Conservation (phyloP, 2,113 vertebrate species). For the Odontophorus gujanensis region DNA sequence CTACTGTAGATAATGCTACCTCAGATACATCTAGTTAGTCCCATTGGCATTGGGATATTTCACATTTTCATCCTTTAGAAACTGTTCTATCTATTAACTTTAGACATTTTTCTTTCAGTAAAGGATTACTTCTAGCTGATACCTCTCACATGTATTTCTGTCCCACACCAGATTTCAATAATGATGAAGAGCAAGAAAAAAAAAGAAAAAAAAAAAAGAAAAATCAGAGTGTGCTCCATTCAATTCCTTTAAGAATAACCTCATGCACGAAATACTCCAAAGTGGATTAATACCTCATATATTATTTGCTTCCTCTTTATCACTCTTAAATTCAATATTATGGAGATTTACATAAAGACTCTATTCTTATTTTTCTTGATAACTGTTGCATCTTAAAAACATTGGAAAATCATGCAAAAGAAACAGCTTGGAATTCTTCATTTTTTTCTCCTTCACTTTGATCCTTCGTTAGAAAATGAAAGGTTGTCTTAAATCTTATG, state of each 20-base stretch:
- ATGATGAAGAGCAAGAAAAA: not conserved
- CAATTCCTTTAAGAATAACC: not conserved
- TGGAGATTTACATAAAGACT: not conserved
- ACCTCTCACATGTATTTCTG: not conserved
- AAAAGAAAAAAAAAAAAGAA: not conserved
- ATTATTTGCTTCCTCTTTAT: not conserved
- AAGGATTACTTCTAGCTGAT: not conserved
- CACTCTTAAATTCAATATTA: not conserved
- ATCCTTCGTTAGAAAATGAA: not conserved
- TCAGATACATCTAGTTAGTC: not conserved
- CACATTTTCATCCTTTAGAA: not conserved
- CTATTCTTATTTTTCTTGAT: not conserved
- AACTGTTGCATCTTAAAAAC: not conserved
- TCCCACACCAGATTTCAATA: not conserved
- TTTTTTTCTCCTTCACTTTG: not conserved
- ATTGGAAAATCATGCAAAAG: not conserved
- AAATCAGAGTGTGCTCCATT: not conserved
- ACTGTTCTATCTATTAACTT: not conserved
- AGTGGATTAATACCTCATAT: not conserved
- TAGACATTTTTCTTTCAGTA: not conserved
- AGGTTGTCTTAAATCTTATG: not conserved
- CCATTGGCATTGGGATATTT: not conserved
- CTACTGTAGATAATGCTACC: not conserved
- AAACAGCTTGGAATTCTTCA: not conserved
- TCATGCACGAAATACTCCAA: not conserved